Percentiles rank a stretch among this genome's conserved stretches.
phyloP scores from a whole-genome alignment of 2,888 invertebrate genomes.

The Folsomia manolachei region DNA sequence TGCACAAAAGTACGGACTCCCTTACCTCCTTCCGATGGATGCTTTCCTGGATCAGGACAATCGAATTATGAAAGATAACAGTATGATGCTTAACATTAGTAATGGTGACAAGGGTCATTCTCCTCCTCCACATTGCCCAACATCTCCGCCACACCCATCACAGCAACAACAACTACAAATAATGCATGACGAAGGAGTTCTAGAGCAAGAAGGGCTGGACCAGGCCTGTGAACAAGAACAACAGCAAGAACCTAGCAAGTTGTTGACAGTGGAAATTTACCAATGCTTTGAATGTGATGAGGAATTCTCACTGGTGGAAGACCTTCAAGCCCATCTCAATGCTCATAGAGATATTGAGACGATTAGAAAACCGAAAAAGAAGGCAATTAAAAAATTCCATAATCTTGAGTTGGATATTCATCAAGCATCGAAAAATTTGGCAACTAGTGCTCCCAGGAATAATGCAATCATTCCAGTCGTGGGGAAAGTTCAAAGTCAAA shows the following conservation, averaged over 20 bases:
- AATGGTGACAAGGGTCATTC: too few species aligned
- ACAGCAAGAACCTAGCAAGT: constrained; percentile 10
- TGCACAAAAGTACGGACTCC: constrained; percentile 62
- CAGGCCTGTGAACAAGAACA: background rate
- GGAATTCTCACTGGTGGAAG: constrained; percentile 60
- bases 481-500: constrained; percentile 7
- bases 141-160: background rate
- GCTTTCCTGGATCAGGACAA: background rate
- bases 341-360: constrained; percentile 40
- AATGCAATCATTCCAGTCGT: background rate
- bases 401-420: constrained; percentile 22
- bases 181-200: constrained; percentile 8
- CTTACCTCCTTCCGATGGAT: constrained; percentile 56
- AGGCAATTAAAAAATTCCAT: constrained; percentile 39
- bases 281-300: constrained; percentile 65
- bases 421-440: background rate
- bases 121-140: background rate
- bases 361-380: constrained; percentile 51
- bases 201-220: background rate
- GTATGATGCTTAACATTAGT: background rate
- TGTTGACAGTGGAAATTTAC: constrained; percentile 56
- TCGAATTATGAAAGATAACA: background rate
- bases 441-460: background rate
- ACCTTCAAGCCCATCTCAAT: constrained; percentile 61
- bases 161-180: constrained; percentile 18